Evolutionary conservation across 2,888 invertebrate species (phyloP).

Genomic region (Allophyes oxyacanthae): DNA sequence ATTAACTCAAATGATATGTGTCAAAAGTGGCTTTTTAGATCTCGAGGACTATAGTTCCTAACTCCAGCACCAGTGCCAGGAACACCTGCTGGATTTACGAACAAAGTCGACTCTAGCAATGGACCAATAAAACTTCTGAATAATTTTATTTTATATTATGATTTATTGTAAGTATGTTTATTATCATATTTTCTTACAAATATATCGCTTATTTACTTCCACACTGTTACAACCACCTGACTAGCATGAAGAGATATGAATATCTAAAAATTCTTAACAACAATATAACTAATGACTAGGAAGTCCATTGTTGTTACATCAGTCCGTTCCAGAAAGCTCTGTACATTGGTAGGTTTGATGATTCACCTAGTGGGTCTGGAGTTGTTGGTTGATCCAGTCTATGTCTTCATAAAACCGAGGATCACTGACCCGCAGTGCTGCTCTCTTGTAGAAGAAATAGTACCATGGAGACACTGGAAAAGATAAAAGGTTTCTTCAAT

Average conservation of each 20-base stretch:
- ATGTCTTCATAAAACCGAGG: constrained; percentile 97
- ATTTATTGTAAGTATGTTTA: too few relatives aligned
- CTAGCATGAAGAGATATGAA: constrained; percentile 31
- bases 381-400: constrained; percentile 92
- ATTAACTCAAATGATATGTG: too few relatives aligned
- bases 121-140: too few relatives aligned
- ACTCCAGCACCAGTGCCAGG: too few relatives aligned
- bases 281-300: too few relatives aligned
- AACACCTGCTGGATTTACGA: too few relatives aligned
- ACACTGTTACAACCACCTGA: constrained; percentile 8
- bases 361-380: constrained; percentile 70
- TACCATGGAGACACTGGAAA: constrained; percentile 94
- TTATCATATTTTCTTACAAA: neutral
- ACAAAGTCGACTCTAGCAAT: too few relatives aligned
- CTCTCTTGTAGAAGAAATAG: constrained; percentile 97
- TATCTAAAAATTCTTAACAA: neutral
- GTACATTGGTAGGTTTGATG: neutral
- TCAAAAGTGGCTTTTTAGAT: too few relatives aligned
- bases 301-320: constrained; percentile 14
- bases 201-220: neutral
- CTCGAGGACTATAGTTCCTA: too few relatives aligned
- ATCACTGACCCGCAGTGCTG: constrained; percentile 95
- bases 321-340: constrained; percentile 14
- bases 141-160: too few relatives aligned
- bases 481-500: too few relatives aligned